These are phyloP conservation scores for Eupithecia centaureata DNA, from an alignment of 2,888 invertebrate genomes.

Conservation along the genomic window DNA sequence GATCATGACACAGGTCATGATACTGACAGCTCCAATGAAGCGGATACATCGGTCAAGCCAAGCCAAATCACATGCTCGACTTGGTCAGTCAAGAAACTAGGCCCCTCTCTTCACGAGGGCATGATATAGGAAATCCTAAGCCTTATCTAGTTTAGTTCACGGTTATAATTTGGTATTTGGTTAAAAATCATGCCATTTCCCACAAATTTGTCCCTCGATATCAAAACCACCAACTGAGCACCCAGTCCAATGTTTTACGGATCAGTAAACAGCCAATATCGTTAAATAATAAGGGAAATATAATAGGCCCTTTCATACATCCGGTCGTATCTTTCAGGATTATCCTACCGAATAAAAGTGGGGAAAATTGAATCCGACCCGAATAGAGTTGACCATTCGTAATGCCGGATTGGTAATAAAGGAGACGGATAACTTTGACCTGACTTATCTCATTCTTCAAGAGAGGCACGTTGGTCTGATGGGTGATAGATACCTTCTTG, in stretches of 20 bases:
- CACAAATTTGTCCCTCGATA: not conserved
- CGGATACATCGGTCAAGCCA: too few species aligned
- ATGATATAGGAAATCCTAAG: too few species aligned
- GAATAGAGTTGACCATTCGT: conserved; percentile 43
- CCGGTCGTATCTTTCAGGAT: conserved; percentile 56
- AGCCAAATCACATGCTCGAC: too few species aligned
- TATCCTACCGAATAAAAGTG: conserved; percentile 60
- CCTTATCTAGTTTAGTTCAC: too few species aligned
- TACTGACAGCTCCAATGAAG: too few species aligned
- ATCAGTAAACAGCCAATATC: conserved; percentile 37
- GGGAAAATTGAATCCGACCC: conserved; percentile 58
- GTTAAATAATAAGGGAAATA: conserved; percentile 47
- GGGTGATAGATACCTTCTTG: conserved; percentile 3
- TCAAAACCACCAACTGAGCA: not conserved
- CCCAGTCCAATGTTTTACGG: conserved; percentile 20
- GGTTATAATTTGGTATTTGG: not conserved
- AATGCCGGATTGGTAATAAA: conserved; percentile 14
- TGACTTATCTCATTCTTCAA: not conserved
- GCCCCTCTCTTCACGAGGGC: too few species aligned
- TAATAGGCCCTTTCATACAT: conserved; percentile 52
- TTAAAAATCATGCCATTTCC: not conserved
- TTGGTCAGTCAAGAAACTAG: too few species aligned
- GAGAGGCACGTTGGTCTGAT: not conserved
- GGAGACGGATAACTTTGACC: not conserved
- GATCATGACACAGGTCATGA: too few species aligned